Evolutionary conservation across 64 coral and sea anemone genomes (phyloP).

Genomic region (Montipora capricornis): DNA sequence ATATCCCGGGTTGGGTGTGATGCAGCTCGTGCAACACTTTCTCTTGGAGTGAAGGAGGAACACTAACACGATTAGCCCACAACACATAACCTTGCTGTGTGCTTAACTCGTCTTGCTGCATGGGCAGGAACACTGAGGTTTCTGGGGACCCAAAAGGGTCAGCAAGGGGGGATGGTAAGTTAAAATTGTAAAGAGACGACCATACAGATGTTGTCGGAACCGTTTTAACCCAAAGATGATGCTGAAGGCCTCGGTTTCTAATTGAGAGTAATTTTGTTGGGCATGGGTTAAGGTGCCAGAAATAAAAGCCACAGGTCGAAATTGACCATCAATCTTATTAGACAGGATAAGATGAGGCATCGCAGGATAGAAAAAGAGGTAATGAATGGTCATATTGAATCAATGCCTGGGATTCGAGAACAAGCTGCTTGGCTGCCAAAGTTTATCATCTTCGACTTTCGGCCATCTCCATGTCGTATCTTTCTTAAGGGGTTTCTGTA

Average conservation of each 20-base stretch:
- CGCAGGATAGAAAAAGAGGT: conserved; percentile 33
- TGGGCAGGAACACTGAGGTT: conserved; percentile 33
- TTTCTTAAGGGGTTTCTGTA: conserved; percentile 32
- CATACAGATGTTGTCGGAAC: conserved; percentile 58
- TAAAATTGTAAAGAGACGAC: conserved; percentile 54
- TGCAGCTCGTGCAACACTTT: conserved; percentile 55
- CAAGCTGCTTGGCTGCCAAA: conserved; percentile 44
- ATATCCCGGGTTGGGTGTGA: conserved; percentile 55
- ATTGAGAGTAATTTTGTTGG: conserved; percentile 63
- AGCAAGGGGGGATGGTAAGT: conserved; percentile 57
- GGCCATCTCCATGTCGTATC: conserved; percentile 23
- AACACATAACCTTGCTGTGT: conserved; percentile 36
- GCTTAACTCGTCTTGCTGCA: conserved; percentile 56
- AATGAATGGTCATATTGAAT: conserved; percentile 65
- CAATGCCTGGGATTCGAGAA: conserved; percentile 63
- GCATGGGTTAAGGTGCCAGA: conserved; percentile 45
- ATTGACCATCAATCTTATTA: conserved; percentile 62
- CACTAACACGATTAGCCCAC: conserved; percentile 37
- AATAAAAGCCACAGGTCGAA: conserved; percentile 39
- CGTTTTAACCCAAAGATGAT: conserved; percentile 62
- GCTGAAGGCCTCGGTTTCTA: conserved; percentile 53
- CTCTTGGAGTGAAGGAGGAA: conserved; percentile 59
- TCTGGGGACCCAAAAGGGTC: conserved; percentile 39
- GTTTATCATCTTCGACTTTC: conserved; percentile 43
- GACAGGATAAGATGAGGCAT: conserved; percentile 74